These are phyloP conservation scores for Hormaphis cornu DNA, from an alignment of 1,140 invertebrate species.

Conservation along the genomic window DNA sequence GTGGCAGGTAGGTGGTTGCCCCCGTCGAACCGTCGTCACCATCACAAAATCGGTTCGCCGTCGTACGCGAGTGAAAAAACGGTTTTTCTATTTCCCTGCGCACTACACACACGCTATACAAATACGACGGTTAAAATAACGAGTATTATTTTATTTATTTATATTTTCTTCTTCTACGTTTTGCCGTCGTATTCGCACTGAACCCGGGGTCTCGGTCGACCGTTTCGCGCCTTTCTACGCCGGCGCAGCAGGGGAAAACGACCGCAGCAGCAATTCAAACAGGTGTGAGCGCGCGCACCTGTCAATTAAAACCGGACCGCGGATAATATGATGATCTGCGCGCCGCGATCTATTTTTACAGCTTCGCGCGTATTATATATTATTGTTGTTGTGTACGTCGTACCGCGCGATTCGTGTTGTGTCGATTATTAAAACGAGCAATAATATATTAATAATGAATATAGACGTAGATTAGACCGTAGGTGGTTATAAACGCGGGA, in stretches of 20 bases:
- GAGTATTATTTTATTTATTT: no score
- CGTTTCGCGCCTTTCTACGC: neutral
- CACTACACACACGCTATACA: neutral
- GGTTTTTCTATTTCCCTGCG: no score
- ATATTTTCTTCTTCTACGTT: neutral
- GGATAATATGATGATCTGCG: slow-evolving; percentile 22
- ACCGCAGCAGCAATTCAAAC: neutral
- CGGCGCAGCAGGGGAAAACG: neutral
- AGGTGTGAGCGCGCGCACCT: slow-evolving; percentile 10
- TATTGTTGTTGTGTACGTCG: neutral
- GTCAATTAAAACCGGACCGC: slow-evolving; percentile 13
- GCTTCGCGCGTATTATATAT: neutral
- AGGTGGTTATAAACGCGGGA: no score
- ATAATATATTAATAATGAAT: no score
- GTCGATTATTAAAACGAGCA: slow-evolving; percentile 13
- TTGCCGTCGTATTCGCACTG: neutral
- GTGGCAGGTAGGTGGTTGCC: no score
- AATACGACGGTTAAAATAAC: no score
- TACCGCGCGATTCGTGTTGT: neutral
- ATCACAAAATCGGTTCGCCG: no score
- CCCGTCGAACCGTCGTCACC: no score
- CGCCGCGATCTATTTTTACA: slow-evolving; percentile 24
- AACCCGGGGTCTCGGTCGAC: neutral
- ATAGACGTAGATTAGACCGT: no score
- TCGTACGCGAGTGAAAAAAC: no score